A percentile compares a stretch with the other conserved stretches of the same genome.
phyloP scores from a whole-genome alignment of 2,113 vertebrate species.

The Sylvietta virens region DNA sequence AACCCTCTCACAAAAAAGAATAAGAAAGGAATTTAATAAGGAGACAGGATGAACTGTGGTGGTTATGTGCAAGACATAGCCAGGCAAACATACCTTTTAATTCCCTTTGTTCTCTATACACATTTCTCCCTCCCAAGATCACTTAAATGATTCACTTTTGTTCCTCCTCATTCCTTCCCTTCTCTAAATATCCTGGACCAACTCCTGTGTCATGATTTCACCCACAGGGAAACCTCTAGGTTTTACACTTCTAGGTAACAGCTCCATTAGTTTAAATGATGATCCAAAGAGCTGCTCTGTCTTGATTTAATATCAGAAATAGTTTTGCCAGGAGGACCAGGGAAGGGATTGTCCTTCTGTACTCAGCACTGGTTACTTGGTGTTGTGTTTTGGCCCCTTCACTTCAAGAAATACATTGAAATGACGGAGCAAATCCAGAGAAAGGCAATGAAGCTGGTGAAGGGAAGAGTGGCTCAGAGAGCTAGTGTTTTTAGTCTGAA shows the following conservation, averaged over 20 bases:
- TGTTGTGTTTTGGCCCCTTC: not conserved
- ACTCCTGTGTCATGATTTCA: not conserved
- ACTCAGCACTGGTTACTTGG: not conserved
- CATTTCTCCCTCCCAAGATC: not conserved
- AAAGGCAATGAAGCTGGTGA: not conserved
- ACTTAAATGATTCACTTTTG: not conserved
- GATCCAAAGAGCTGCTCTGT: accelerated
- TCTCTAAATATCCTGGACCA: not conserved
- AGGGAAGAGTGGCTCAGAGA: not conserved
- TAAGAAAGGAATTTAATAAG: not conserved
- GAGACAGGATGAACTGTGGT: accelerated
- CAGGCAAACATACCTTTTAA: not conserved
- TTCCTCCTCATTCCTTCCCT: not conserved
- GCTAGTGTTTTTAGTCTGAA: not conserved
- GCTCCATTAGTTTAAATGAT: not conserved
- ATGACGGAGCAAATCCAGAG: not conserved
- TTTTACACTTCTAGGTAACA: not conserved
- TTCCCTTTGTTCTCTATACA: not conserved
- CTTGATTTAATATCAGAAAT: not conserved
- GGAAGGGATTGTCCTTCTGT: not conserved
- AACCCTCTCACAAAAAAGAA: not conserved
- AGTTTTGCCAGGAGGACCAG: not conserved
- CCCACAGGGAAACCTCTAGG: not conserved
- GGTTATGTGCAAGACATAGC: not conserved
- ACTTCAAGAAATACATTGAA: not conserved